These are phyloP conservation scores for Empidonax alnorum DNA, from an alignment of 2,113 vertebrate genomes.

Conservation along the genomic window DNA sequence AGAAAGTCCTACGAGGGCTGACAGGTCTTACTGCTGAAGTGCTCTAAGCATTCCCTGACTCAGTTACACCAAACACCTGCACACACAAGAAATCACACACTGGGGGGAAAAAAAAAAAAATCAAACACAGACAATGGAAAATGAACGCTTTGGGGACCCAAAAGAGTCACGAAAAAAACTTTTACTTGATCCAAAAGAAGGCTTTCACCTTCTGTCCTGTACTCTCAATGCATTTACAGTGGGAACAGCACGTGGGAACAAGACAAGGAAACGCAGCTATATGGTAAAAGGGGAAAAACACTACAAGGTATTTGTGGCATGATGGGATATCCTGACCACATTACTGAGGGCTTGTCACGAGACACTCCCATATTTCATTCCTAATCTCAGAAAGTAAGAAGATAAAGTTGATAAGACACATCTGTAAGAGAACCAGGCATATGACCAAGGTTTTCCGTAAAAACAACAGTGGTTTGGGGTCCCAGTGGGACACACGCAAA, in stretches of 20 bases:
- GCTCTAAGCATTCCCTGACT: background rate
- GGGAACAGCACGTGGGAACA: background rate
- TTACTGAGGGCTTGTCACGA: background rate
- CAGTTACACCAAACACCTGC: background rate
- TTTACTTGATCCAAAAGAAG: background rate
- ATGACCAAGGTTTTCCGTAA: background rate
- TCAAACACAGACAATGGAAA: background rate
- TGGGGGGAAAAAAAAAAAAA: background rate
- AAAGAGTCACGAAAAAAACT: fast-evolving
- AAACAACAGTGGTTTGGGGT: background rate
- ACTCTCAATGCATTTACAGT: background rate
- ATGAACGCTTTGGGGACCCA: background rate
- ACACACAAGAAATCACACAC: background rate
- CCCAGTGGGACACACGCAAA: background rate
- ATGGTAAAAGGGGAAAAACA: background rate
- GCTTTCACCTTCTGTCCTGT: background rate
- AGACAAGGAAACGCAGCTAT: background rate
- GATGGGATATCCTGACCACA: background rate
- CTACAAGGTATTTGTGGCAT: background rate
- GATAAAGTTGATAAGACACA: background rate
- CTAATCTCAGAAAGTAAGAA: background rate
- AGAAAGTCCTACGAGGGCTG: background rate
- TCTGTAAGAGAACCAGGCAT: background rate
- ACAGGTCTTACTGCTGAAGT: background rate
- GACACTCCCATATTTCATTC: background rate